Base-by-base conservation (phyloP, 1,140 invertebrate species). In the Mycetomoellerius zeteki region DNA sequence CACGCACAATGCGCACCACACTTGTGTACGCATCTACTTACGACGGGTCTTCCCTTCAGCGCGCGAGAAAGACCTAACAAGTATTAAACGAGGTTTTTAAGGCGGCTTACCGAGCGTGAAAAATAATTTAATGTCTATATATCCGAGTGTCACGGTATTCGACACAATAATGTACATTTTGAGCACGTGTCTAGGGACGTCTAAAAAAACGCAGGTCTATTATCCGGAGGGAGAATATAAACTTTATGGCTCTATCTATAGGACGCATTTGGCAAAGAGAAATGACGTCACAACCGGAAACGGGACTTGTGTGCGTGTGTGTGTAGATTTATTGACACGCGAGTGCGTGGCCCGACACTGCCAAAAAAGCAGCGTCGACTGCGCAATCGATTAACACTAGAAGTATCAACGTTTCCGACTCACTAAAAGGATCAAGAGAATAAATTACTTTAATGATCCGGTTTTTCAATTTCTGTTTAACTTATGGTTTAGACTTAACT, bases 211-310 rank as follows among this genome's bases (percentile, higher is more conserved):
- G 1, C 19, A 30, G n/a, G 16, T 21, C 16, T 43, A n/a, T 72
- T 54, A 71, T 81, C 54, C 8, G 24, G 19, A 76, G 43, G 33
- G 30, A 56, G 47, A 50, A 58, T 54, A 52, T 47, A 24, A 52
- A 56, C 6, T 21, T 43, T 30, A 54, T 33, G 67, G 12, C 10
- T 27, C 37, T 75, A 62, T 88, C 52, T 76, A 30, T 1, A 54
- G 27, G 30, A 19, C 30, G 67, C 56, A 52, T 37, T 56, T 27
- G 60, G 60, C n/a, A 54, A 77, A 19, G 21, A 85, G 81, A 78
- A 86, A 67, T 92, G 92, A 92, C 89, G 92, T 92, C 89, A 92
- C 87, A 76, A 90, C 88, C 91, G 91, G 91, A 93, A 93, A 87
- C 88, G 81, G 81, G 56, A 77, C 69, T 86, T 85, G 85, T 85